phyloP scores from a whole-genome alignment of 2,797 vertebrate genomes.

The Botia kubotai region DNA sequence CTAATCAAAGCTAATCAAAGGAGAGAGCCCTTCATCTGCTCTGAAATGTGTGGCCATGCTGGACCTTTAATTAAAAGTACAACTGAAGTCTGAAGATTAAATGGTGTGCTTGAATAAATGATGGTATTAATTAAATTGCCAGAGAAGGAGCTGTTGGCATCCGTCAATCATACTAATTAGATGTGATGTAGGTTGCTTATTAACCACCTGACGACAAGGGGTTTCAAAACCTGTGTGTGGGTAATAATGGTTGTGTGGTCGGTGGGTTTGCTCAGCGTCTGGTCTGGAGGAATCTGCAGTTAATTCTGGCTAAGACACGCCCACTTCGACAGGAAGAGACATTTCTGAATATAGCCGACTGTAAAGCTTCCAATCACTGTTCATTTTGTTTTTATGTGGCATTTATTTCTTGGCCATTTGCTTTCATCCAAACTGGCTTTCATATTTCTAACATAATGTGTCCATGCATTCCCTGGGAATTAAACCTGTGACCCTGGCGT shows the following conservation, averaged over 20 bases:
- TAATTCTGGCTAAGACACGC: background rate
- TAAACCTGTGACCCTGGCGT: background rate
- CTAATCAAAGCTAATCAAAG: constrained; percentile 53
- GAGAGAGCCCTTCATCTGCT: constrained; percentile 30
- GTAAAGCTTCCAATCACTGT: background rate
- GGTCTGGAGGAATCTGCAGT: background rate
- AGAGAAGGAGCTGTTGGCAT: constrained; percentile 47
- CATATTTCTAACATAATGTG: background rate
- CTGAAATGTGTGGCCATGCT: constrained; percentile 30
- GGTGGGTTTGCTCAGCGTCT: background rate
- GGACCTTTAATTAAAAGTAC: constrained; percentile 48
- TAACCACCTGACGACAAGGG: constrained; percentile 46
- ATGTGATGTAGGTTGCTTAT: constrained; percentile 41
- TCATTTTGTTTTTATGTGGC: background rate
- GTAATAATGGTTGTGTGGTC: background rate
- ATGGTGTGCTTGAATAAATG: constrained; percentile 63
- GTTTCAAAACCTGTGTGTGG: constrained; percentile 7
- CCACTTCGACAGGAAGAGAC: background rate
- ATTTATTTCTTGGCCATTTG: background rate
- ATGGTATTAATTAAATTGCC: constrained; percentile 57
- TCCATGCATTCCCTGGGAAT: background rate
- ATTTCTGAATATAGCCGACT: background rate
- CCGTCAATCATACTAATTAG: constrained; percentile 54
- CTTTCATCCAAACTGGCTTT: background rate
- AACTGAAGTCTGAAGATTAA: constrained; percentile 54